Evolutionary conservation across 2,888 invertebrate genomes (phyloP).

Genomic region (Catotricha subobsoleta): DNA sequence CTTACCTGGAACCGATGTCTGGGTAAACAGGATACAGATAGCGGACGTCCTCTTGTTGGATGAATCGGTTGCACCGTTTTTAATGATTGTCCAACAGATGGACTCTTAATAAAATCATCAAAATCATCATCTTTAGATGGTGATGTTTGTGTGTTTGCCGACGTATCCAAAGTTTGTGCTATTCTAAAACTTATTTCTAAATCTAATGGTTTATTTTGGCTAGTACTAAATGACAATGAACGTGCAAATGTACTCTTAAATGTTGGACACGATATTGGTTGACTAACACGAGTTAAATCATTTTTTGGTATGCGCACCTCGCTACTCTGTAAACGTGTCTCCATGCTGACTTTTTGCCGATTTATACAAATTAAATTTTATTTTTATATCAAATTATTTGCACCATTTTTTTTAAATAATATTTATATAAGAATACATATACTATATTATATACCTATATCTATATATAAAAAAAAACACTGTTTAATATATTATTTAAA

Average conservation of each 20-base stretch:
- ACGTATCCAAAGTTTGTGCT: slow-evolving; percentile 4
- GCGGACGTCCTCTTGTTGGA: slow-evolving; percentile 1
- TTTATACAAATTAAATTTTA: too few species aligned
- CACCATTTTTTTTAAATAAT: too few species aligned
- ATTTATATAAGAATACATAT: too few species aligned
- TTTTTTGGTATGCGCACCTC: slow-evolving; percentile 13
- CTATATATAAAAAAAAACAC: too few species aligned
- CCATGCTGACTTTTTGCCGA: too few species aligned
- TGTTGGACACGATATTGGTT: slow-evolving; percentile 25
- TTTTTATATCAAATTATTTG: too few species aligned
- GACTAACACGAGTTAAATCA: slow-evolving; percentile 8
- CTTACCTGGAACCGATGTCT: slow-evolving; percentile 1
- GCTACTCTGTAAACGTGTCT: slow-evolving; percentile 12
- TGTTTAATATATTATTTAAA: too few species aligned
- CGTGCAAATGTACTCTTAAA: slow-evolving; percentile 38
- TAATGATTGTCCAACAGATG: neutral
- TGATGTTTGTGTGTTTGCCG: neutral
- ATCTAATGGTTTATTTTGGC: slow-evolving; percentile 26
- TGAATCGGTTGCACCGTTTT: neutral
- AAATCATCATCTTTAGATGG: neutral
- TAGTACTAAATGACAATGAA: slow-evolving; percentile 29
- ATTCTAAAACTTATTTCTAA: slow-evolving; percentile 17
- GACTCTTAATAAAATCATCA: neutral
- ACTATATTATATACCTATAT: too few species aligned
- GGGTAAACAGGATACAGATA: neutral